phyloP scores from a whole-genome alignment of 2,113 vertebrate genomes.

The Oncorhynchus kisutch region DNA sequence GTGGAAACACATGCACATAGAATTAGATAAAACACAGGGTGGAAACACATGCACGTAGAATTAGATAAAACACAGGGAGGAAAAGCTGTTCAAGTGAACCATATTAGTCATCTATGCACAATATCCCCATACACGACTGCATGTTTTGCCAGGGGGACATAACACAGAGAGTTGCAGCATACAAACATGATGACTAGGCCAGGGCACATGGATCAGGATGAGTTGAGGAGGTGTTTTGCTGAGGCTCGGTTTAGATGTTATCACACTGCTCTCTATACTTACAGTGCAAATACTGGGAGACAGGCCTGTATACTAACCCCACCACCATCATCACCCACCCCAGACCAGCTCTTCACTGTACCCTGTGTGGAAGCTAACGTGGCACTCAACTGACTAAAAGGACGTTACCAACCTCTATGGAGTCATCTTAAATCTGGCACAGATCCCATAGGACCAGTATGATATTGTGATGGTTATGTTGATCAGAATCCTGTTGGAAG shows the following conservation, averaged over 20 bases:
- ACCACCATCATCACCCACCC: neutral
- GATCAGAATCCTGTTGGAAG: neutral
- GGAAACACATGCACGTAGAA: too few relatives aligned
- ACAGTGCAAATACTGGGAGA: constrained; percentile 73
- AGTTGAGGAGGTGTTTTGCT: constrained; percentile 55
- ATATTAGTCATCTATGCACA: neutral
- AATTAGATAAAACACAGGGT: too few relatives aligned
- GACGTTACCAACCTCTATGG: constrained; percentile 11
- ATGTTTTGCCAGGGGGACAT: neutral
- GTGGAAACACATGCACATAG: too few relatives aligned
- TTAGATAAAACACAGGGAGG: too few relatives aligned
- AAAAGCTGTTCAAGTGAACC: neutral
- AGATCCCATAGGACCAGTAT: neutral
- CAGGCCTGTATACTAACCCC: constrained; percentile 56
- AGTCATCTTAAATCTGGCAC: neutral
- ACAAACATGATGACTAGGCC: neutral
- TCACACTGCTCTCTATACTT: constrained; percentile 69
- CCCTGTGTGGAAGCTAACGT: constrained; percentile 8
- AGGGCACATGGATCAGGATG: neutral
- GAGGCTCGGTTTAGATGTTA: constrained; percentile 72
- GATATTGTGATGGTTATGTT: neutral
- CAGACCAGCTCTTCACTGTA: constrained; percentile 11
- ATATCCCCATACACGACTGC: neutral
- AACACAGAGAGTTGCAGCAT: neutral
- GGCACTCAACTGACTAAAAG: neutral